Evolutionary conservation across 2,113 vertebrate species (phyloP), one percentile per base, ranked within the genome.

Genomic region (Corapipo altera): DNA sequence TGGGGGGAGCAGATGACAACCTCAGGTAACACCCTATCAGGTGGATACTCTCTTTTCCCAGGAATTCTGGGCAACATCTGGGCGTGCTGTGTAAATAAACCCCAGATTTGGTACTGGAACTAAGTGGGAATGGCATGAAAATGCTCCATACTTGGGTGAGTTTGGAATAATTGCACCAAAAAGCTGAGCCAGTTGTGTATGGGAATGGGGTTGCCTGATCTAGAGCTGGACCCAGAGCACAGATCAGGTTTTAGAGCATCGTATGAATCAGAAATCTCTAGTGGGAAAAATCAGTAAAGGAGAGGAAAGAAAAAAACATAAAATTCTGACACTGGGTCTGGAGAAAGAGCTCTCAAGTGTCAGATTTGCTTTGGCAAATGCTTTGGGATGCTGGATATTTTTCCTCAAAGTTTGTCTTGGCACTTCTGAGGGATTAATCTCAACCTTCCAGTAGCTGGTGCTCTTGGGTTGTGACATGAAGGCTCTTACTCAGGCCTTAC

Each of bases 1-100:
- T 99, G 64, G 99, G 99, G 70, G 99, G 99, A 54, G 99, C 99
- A 1, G 99, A 99, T 7, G 99, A 99, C 96, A 99, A 99, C 93
- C 98, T 99, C 96, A 98, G 99, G 99, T 99, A 49, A 24, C 0
- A 5, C 12, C 8, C 46, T 54, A 15, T 0, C 6, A 4, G 21
- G 0, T 7, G 32, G 26, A 2, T 8, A 0, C 46, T 23, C 5
- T 11, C 5, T 12, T 18, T 15, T 79, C 30, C 9, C 9, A 15
- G 24, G 12, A 20, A 0, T 8, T 3, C 43, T 19, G 80, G 30
- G 43, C 22, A 12, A 15, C 23, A 1, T 30, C 35, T 11, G 48
- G 28, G 18, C 0, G 0, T 39, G 65, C 12, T 48, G 26, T 1
- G 2, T 13, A 1, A 10, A 7, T 8, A 3, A 15, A 0, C 24